Conservation (phyloP, 1,140 invertebrate species). For the Hyposmocoma kahamanoa region DNA sequence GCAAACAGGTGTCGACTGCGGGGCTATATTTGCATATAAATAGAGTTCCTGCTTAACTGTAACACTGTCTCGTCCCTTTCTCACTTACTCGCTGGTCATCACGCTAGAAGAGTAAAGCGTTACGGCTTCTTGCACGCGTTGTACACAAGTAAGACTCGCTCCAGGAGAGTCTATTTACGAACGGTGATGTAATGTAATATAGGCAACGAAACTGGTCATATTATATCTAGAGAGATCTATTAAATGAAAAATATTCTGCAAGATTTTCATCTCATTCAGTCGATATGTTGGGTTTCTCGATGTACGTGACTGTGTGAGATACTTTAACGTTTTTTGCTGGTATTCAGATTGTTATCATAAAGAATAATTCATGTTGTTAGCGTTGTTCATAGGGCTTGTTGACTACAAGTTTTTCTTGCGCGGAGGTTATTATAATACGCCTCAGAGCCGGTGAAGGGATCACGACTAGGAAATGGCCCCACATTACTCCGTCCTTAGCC, state of each 20-base stretch:
- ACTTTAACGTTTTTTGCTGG: too few relatives aligned
- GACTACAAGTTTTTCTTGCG: slow-evolving; percentile 44
- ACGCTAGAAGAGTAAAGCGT: slow-evolving; percentile 44
- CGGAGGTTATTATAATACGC: slow-evolving; percentile 38
- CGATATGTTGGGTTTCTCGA: slow-evolving; percentile 22
- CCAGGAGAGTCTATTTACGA: slow-evolving; percentile 66
- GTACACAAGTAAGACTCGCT: slow-evolving; percentile 38
- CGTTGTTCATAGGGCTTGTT: too few relatives aligned
- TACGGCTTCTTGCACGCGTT: slow-evolving; percentile 53
- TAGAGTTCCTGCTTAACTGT: slow-evolving; percentile 73
- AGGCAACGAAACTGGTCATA: slow-evolving; percentile 36
- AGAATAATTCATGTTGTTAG: too few relatives aligned
- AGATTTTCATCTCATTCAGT: too few relatives aligned
- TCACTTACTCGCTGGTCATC: slow-evolving; percentile 32
- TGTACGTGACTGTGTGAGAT: too few relatives aligned
- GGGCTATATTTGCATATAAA: slow-evolving; percentile 73
- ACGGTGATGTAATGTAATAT: slow-evolving; percentile 55
- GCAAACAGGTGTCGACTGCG: slow-evolving; percentile 71
- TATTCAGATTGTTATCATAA: too few relatives aligned
- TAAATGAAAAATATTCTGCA: too few relatives aligned
- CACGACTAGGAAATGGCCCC: slow-evolving; percentile 34
- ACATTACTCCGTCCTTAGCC: slow-evolving; percentile 31
- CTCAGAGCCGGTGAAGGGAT: slow-evolving; percentile 33
- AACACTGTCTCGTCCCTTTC: slow-evolving; percentile 61
- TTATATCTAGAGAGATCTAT: too few relatives aligned